phyloP scores from a whole-genome alignment of 2,888 invertebrate species.

The Cephalotes varians region DNA sequence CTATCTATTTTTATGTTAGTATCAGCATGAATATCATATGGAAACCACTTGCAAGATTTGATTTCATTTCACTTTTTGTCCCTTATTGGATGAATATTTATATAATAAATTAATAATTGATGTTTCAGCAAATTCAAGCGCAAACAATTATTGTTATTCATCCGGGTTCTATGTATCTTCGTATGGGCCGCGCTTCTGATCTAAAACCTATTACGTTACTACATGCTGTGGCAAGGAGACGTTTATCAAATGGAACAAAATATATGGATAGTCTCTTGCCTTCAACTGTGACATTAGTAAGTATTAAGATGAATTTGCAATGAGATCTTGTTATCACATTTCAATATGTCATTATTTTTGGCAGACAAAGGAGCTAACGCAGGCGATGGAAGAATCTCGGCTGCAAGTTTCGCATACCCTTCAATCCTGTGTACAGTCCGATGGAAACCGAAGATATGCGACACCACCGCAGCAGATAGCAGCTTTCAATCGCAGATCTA shows the following conservation, averaged over 20 bases:
- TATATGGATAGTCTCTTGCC: conserved; percentile 90
- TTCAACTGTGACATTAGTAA: conserved; percentile 88
- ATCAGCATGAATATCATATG: not conserved
- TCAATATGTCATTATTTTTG: conserved; percentile 50
- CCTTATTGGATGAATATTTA: conserved; percentile 33
- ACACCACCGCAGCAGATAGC: conserved; percentile 96
- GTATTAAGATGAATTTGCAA: not conserved
- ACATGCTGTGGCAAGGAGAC: conserved; percentile 93
- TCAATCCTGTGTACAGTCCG: conserved; percentile 94
- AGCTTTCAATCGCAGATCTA: conserved; percentile 93
- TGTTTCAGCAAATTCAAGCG: conserved; percentile 90
- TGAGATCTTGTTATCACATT: conserved; percentile 2
- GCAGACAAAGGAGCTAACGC: conserved; percentile 89
- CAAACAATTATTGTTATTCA: conserved; percentile 97
- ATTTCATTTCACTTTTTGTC: not conserved
- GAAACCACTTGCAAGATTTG: conserved; percentile 5
- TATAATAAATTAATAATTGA: not conserved
- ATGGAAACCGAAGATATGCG: conserved; percentile 92
- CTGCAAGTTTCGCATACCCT: conserved; percentile 94
- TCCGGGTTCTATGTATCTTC: conserved; percentile 95
- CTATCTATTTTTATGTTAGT: not conserved
- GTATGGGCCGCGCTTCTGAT: conserved; percentile 97
- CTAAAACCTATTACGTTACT: conserved; percentile 93
- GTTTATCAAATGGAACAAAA: conserved; percentile 85
- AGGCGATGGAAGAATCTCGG: conserved; percentile 94